These are phyloP conservation scores for Gobio occitaniae DNA, from an alignment of 2,797 vertebrate genomes.

Conservation along the genomic window DNA sequence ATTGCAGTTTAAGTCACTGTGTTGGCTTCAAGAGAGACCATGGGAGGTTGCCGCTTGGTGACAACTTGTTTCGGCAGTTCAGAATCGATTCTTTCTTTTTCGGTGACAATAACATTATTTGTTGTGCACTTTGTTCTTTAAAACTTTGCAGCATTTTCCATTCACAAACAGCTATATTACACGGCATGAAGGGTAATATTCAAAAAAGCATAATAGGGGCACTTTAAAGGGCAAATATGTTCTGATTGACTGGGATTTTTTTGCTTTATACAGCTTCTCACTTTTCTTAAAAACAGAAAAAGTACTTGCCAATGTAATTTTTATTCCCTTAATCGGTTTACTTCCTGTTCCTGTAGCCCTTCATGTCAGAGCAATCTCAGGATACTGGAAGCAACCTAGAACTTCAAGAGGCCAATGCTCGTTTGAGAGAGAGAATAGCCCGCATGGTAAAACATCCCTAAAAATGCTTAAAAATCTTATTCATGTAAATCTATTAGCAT, in stretches of 20 bases:
- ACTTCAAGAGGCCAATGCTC: slow-evolving; percentile 83
- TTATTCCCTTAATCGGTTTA: not conserved
- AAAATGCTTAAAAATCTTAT: not conserved
- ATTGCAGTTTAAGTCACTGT: too few species aligned
- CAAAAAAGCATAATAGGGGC: not conserved
- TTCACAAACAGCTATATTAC: not conserved
- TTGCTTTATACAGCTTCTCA: not conserved
- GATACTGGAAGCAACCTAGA: slow-evolving; percentile 69
- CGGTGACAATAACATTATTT: too few species aligned
- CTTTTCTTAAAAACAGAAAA: not conserved
- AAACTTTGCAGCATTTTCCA: not conserved
- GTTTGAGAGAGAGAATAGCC: slow-evolving; percentile 85
- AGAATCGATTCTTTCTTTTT: not conserved
- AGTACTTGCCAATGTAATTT: not conserved
- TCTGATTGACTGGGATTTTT: not conserved
- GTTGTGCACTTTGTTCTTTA: not conserved
- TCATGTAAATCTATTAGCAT: not conserved
- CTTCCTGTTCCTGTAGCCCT: slow-evolving; percentile 9
- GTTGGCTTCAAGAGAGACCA: too few species aligned
- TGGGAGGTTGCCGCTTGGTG: too few species aligned
- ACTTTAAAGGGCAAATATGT: not conserved
- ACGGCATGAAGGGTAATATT: not conserved
- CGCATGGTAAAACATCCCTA: slow-evolving; percentile 76
- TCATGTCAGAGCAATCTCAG: slow-evolving; percentile 67
- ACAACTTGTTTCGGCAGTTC: not conserved